Conservation (phyloP, 92 coral and sea anemone species). For the Umimayanthus chanpuru region DNA sequence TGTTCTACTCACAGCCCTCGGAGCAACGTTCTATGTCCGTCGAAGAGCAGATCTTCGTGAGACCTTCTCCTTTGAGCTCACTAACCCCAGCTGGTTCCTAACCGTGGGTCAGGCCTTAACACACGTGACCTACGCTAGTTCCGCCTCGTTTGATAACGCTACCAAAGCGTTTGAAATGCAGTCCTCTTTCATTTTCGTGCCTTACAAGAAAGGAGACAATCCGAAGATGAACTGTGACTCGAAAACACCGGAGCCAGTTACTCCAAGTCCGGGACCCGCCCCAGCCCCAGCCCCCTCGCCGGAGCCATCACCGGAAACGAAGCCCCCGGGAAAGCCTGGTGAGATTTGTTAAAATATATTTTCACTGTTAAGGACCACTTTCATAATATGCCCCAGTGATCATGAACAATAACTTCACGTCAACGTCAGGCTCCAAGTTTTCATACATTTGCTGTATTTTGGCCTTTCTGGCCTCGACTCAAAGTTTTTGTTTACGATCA, state of each 20-base stretch:
- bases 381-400: too few relatives aligned
- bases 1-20: constrained; percentile 49
- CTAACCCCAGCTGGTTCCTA: constrained; percentile 73
- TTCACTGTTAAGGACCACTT: too few relatives aligned
- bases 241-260: neutral
- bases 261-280: neutral
- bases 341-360: neutral
- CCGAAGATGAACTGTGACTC: constrained; percentile 62
- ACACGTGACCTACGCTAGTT: constrained; percentile 31
- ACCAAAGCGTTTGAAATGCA: constrained; percentile 58
- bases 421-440: too few relatives aligned
- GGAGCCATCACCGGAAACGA: neutral
- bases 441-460: too few relatives aligned
- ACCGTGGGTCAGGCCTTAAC: constrained; percentile 51
- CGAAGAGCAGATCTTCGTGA: constrained; percentile 67
- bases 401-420: too few relatives aligned
- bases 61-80: constrained; percentile 77
- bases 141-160: constrained; percentile 62
- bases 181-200: constrained; percentile 73
- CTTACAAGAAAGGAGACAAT: constrained; percentile 58
- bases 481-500: too few relatives aligned
- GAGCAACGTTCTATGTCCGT: constrained; percentile 78
- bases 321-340: constrained; percentile 35
- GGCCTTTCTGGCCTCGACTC: too few relatives aligned
- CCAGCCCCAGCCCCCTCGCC: constrained; percentile 1